phyloP scores from a whole-genome alignment of 1,140 invertebrate species.

The Brachionus rotundiformis region DNA sequence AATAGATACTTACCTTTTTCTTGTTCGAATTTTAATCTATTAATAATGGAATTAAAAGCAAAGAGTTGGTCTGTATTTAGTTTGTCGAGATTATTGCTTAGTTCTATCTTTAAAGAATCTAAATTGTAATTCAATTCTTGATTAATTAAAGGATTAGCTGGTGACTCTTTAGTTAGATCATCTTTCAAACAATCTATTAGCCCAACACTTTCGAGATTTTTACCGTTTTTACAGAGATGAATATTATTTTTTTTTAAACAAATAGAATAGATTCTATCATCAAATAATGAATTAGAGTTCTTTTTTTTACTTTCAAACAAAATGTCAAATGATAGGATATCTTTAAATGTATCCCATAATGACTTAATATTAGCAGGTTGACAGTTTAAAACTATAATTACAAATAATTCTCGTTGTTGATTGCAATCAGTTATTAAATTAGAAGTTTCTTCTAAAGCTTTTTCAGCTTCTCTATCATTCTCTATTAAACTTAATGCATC shows the following conservation, averaged over 20 bases:
- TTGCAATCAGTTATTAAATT: background rate
- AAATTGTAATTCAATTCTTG: background rate
- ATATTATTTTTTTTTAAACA: conserved; percentile 11
- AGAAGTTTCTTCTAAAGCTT: background rate
- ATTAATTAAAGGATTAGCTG: background rate
- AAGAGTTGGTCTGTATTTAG: background rate
- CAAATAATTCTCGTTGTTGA: background rate
- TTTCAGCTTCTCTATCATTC: background rate
- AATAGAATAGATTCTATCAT: background rate
- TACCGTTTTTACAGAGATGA: background rate
- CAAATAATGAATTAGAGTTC: background rate
- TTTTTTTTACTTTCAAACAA: background rate
- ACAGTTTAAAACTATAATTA: conserved; percentile 8
- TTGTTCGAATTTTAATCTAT: background rate
- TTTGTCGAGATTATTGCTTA: background rate
- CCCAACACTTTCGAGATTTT: background rate
- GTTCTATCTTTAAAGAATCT: background rate
- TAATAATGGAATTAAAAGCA: background rate
- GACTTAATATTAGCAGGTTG: background rate
- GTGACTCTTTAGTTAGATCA: background rate
- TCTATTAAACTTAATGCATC: background rate
- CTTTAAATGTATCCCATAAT: conserved; percentile 33
- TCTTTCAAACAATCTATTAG: background rate
- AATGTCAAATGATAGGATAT: background rate
- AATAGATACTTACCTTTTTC: conserved; percentile 3